Base-by-base conservation (phyloP, 2,113 vertebrate genomes). In the Equus quagga region DNA sequence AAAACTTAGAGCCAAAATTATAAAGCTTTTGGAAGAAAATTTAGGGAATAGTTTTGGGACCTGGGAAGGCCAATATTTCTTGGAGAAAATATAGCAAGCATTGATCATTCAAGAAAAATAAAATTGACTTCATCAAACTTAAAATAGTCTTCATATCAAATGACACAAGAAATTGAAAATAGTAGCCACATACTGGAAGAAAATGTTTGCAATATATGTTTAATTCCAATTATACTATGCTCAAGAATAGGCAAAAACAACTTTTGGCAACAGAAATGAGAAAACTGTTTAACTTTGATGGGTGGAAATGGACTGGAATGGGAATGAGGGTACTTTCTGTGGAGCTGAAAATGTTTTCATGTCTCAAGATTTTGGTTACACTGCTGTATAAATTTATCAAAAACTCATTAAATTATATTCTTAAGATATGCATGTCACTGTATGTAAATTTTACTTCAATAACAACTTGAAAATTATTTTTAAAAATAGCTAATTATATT, bases 101-200 rank as follows among this genome's bases (percentile, higher is more conserved):
- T 9, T 60, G 4, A 36, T 41, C 13, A 54, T 36, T 36, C 89
- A 80, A 65, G 54, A 69, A 84, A 86, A 81, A 69, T n/a, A n/a
- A 44, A 79, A 64, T 0, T 12, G 44, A 54, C 21, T 70, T 89
- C 15, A 72, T 41, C 36, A 60, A 62, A 75, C 60, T 75, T 58
- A 67, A 73, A 94, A 65, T 75, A 72, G 44, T 31, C 36, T 62
- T 93, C 6, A 54, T 28, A 93, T 89, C 6, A 41, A 89, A 56
- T 84, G 56, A 70, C 36, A 78, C 31, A 91, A 49, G 44, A 87
- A 91, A 58, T 62, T 91, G 10, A 70, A 79, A 93, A 87, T 87
- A 19, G 10, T 91, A 49, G 49, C 2, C 31, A 75, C 33, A 3
- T 17, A 69, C 31, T 70, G 9, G 12, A 81, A 85, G 13, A 78